These are phyloP conservation scores for Spodoptera frugiperda DNA, from an alignment of 1,140 invertebrate genomes.

Conservation along the genomic window DNA sequence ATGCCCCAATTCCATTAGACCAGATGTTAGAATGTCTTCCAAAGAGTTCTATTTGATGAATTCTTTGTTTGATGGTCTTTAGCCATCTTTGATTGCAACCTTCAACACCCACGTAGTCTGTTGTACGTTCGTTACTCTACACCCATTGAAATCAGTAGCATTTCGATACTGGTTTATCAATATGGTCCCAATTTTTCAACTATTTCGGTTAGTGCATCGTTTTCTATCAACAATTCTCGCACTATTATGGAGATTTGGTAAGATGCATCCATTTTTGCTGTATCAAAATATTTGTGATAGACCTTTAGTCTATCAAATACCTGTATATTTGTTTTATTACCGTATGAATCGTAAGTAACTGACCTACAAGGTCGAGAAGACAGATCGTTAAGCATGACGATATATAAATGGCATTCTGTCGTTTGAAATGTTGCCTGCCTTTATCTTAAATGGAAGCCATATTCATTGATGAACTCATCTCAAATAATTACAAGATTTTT, in stretches of 20 bases:
- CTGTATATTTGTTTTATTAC: not conserved
- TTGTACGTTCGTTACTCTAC: not conserved
- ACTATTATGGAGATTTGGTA: constrained; percentile 41
- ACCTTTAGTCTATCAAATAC: not conserved
- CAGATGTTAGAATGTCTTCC: constrained; percentile 1
- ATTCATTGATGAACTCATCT: constrained; percentile 17
- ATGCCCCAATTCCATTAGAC: not conserved
- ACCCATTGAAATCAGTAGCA: constrained; percentile 7
- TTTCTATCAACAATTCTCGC: not conserved
- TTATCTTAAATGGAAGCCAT: constrained; percentile 13
- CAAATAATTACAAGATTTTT: not conserved
- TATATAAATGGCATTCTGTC: constrained; percentile 31
- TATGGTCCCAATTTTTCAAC: constrained; percentile 20
- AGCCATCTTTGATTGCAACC: constrained; percentile 1
- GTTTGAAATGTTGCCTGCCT: constrained; percentile 21
- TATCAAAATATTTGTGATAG: not conserved
- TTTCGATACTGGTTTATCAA: constrained; percentile 11
- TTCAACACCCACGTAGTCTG: constrained; percentile 20
- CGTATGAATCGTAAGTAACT: constrained; percentile 31
- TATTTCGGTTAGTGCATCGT: not conserved
- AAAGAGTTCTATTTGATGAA: not conserved
- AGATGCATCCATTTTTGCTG: constrained; percentile 1
- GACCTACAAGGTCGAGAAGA: constrained; percentile 39
- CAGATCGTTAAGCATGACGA: constrained; percentile 27
- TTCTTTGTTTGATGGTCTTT: not conserved